Base-by-base conservation (phyloP, 2,113 vertebrate species). In the Alouatta palliata region DNA sequence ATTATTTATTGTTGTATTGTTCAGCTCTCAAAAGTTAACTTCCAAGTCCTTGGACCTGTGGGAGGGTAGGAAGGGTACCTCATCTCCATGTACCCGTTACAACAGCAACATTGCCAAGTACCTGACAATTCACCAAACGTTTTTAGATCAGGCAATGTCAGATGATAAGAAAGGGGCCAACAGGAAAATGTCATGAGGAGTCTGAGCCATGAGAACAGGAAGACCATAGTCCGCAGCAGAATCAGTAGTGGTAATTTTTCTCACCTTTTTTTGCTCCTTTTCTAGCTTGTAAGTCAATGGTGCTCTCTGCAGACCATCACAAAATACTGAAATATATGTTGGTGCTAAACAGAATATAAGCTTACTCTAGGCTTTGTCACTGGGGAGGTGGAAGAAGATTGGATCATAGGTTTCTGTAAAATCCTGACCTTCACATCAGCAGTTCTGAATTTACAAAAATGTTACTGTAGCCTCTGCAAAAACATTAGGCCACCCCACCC, bases 391-490 rank as follows among this genome's bases (percentile, higher is more conserved):
- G 58, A 49, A 68, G 37, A 47, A 7, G 37, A 35, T 32, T 71
- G 3, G 17, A 32, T 8, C 8, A 2, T 5, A 84, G 49, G 25
- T 61, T 90, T 92, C 47, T 45, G 23, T 86, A 91, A 91, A 89
- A 49, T 70, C 40, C 85, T 80, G 58, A 66, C 20, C 71, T 92
- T 89, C 40, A 10, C 20, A 56, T 13, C 1, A 23, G 13, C 70
- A 43, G 25, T 43, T 97, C 66, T 88, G 54, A 82, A 64, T 27
- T 23, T 80, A 94, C 21, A 80, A 56, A 92, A 87, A 81, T 66
- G 52, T 40, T 37, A 66, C 61, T 16, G 89, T 9, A 54, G 47
- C 14, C 8, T 27, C 66, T 43, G 70, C 30, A 47, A 82, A 80
- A 88, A 68, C 71, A 21, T 43, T 40, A 58, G 43, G 47, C 40